phyloP scores from a whole-genome alignment of 2,113 vertebrate genomes.

The Pyrgilauda ruficollis region DNA sequence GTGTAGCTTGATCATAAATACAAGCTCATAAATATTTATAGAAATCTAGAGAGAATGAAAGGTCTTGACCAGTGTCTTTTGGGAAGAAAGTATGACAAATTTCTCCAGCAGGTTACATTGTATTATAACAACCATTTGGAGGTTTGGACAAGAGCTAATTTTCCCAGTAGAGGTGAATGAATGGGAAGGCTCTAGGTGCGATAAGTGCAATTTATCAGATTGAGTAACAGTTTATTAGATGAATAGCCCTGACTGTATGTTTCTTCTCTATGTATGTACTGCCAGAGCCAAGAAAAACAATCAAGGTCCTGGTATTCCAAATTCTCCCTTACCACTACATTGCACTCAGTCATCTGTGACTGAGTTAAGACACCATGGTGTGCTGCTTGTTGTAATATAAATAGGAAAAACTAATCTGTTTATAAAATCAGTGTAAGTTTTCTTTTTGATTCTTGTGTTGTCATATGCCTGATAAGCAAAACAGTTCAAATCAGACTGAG shows the following conservation, averaged over 20 bases:
- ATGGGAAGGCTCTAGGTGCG: background rate
- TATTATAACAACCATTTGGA: background rate
- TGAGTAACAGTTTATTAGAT: background rate
- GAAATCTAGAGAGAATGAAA: background rate
- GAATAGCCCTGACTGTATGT: background rate
- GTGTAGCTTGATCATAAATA: background rate
- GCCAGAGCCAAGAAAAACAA: background rate
- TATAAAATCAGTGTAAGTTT: background rate
- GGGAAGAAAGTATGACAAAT: background rate
- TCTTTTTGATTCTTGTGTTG: background rate
- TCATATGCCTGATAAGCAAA: background rate
- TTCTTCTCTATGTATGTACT: background rate
- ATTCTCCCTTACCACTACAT: background rate
- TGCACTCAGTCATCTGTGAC: background rate
- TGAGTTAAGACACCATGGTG: background rate
- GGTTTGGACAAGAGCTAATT: background rate
- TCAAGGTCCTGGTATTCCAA: background rate
- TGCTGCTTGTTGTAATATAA: background rate
- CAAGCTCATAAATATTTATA: background rate
- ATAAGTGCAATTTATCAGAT: background rate
- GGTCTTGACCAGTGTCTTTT: background rate
- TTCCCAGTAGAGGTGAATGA: background rate
- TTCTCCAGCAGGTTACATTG: background rate
- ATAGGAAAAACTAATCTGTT: background rate
- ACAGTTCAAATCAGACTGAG: background rate